phyloP scores from a whole-genome alignment of 2,888 invertebrate genomes.

The Bedellia somnulentella region DNA sequence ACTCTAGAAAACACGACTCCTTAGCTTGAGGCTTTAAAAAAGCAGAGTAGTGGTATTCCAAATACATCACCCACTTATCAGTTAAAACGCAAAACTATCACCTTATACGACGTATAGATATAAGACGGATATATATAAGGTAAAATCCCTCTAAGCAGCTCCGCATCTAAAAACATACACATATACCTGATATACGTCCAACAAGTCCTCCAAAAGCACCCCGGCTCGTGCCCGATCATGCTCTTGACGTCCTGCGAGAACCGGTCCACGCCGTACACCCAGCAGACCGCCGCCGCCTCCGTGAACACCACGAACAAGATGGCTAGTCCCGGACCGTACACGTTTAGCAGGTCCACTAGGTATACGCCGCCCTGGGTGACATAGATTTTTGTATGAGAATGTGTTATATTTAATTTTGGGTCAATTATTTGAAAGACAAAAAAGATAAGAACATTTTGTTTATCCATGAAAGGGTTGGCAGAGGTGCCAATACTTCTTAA shows the following conservation, averaged over 20 bases:
- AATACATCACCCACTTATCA: too few species aligned
- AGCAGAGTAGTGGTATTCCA: too few species aligned
- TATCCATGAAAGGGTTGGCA: too few species aligned
- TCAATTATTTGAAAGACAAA: background rate
- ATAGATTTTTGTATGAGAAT: background rate
- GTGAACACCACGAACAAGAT: constrained; percentile 90
- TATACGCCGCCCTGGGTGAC: constrained; percentile 77
- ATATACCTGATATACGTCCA: constrained; percentile 75
- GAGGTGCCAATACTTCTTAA: too few species aligned
- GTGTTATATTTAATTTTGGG: background rate
- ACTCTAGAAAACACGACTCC: too few species aligned
- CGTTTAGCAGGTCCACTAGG: constrained; percentile 83
- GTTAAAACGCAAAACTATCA: too few species aligned
- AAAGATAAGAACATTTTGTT: too few species aligned
- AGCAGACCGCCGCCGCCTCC: constrained; percentile 86
- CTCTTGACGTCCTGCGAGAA: constrained; percentile 79
- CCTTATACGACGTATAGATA: too few species aligned
- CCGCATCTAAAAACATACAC: background rate
- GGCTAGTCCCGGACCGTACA: constrained; percentile 84
- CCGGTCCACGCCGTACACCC: constrained; percentile 84
- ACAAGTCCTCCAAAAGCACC: constrained; percentile 78
- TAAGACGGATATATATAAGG: too few species aligned
- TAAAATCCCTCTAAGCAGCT: too few species aligned
- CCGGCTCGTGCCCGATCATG: constrained; percentile 81
- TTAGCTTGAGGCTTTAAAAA: too few species aligned